phyloP scores from a whole-genome alignment of 2,888 invertebrate species.

The Cephus pygmeus region DNA sequence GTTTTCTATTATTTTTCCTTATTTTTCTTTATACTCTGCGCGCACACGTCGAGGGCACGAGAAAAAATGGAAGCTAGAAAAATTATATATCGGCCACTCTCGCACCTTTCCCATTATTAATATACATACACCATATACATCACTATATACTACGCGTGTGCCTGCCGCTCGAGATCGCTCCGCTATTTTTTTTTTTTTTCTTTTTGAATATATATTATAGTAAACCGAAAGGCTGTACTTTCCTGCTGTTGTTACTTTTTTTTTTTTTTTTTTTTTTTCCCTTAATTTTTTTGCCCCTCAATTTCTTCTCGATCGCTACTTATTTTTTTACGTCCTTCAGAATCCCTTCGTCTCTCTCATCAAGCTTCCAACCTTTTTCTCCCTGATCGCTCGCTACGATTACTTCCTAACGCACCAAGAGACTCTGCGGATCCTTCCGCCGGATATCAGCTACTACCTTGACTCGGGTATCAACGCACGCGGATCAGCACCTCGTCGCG shows the following conservation, averaged over 20 bases:
- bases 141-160: background rate
- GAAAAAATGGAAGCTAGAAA: background rate
- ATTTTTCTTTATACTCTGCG: background rate
- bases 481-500: constrained; percentile 13
- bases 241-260: background rate
- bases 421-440: background rate
- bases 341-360: background rate
- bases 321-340: background rate
- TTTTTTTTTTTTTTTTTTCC: background rate
- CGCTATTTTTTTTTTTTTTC: background rate
- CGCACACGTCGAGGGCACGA: constrained; percentile 6
- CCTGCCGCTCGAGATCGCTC: background rate
- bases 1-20: background rate
- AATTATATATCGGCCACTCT: background rate
- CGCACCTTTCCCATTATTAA: background rate
- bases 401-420: background rate
- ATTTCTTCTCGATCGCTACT: background rate
- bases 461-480: background rate
- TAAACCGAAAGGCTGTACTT: background rate
- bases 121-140: background rate
- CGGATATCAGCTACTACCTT: background rate
- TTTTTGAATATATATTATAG: background rate
- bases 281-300: constrained; percentile 2
- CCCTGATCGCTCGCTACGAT: background rate
- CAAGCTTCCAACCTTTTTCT: background rate